Evolutionary conservation across 2,888 invertebrate species (phyloP), one percentile per base, ranked within the genome.

Genomic region (Eupithecia centaureata): DNA sequence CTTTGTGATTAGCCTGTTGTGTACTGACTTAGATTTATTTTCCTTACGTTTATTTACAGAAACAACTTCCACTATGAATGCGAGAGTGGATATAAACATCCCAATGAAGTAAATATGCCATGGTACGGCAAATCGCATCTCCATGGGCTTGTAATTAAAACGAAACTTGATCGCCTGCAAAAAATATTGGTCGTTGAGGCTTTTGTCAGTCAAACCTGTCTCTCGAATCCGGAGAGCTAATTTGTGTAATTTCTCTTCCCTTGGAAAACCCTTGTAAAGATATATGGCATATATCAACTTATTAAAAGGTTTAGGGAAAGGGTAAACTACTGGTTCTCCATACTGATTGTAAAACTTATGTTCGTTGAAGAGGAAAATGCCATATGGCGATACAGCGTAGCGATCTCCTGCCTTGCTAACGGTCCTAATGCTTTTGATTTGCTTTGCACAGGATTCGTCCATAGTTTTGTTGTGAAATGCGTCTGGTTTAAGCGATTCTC

Each of bases 181-280:
- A 30, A 73, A 72, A 47, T 68, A 68, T 59, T 82, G 68, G 33
- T 82, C 75, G 7, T 67, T 22, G 18, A 78, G 12, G 3, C 64
- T 67, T 54, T 80, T 80, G 0, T 77, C 72, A 1, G 83, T 75
- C 5, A 88, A 65, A 8, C 90, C 90, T 18, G 75, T 81, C 62
- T 89, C 88, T 47, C 82, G 76, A 10, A 90, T 59, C 2, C 77
- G 72, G 0, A 89, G 68, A 1, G 80, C 72, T 3, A 76, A 70
- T 1, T 38, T 7, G 22, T 82, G 73, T 5, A 89, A 61, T 12
- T 72, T 74, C 0, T 80, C 64, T 0, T 68, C 8, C 38, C 84
- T 67, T 2, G 89, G 89, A 65, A 90, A 90, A 0, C 89, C 90
- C 72, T 89, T 89, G 60, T 86, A 83, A 5, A 86, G 73, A 47